phyloP scores from a whole-genome alignment of 1,140 invertebrate species.

The Anadara kagoshimensis region DNA sequence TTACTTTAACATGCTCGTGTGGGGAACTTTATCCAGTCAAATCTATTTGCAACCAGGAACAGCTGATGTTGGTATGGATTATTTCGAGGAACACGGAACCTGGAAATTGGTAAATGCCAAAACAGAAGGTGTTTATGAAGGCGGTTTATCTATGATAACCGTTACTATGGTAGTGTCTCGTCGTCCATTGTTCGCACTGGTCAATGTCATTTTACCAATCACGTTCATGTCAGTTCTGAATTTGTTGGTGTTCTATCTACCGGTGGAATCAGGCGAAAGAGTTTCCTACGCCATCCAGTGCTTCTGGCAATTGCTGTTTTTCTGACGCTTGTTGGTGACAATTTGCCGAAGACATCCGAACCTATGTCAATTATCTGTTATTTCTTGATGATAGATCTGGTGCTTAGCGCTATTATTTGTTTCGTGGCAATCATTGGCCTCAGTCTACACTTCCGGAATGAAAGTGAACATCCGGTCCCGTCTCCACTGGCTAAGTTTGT shows the following conservation, averaged over 20 bases:
- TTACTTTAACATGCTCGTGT: conserved; percentile 18
- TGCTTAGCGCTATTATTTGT: conserved; percentile 28
- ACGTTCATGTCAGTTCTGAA: conserved; percentile 26
- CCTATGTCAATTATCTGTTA: conserved; percentile 29
- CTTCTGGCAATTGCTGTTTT: conserved; percentile 34
- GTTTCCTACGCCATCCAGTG: conserved; percentile 33
- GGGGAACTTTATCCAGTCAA: conserved; percentile 7
- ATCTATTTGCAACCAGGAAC: background rate
- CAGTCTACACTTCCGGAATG: conserved; percentile 8
- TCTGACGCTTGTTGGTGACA: conserved; percentile 29
- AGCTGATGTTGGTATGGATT: background rate
- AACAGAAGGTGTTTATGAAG: background rate
- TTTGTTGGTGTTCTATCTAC: conserved; percentile 32
- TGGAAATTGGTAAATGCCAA: conserved; percentile 22
- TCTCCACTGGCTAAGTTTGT: background rate
- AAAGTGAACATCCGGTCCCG: background rate
- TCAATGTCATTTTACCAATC: conserved; percentile 34
- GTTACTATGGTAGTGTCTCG: conserved; percentile 26
- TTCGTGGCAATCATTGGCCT: conserved; percentile 22
- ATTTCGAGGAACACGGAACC: conserved; percentile 21
- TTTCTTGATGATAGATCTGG: conserved; percentile 20
- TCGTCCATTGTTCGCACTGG: conserved; percentile 28
- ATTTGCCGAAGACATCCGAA: conserved; percentile 32
- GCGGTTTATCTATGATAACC: background rate
- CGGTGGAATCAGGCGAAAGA: conserved; percentile 34